These are phyloP conservation scores for Euzophera pinguis DNA, from an alignment of 2,888 invertebrate genomes.

Conservation along the genomic window DNA sequence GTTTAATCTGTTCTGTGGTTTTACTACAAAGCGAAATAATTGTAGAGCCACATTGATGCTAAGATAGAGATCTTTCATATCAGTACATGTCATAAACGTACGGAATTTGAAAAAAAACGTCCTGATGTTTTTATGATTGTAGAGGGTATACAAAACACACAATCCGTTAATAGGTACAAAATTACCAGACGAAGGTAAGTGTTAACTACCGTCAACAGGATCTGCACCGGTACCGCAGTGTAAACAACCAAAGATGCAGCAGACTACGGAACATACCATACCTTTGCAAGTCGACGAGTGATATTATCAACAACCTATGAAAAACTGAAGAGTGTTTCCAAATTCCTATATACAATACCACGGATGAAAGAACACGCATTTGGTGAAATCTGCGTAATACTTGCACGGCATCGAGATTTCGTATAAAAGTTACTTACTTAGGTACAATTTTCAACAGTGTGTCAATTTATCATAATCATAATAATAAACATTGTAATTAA, in stretches of 20 bases:
- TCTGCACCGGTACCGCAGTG: background rate
- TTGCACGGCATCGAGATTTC: background rate
- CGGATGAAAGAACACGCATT: too few species aligned
- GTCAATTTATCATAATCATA: background rate
- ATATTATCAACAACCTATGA: conserved; percentile 18
- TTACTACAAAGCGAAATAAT: too few species aligned
- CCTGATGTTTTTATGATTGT: too few species aligned
- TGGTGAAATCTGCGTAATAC: background rate
- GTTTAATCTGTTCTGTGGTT: too few species aligned
- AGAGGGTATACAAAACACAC: too few species aligned
- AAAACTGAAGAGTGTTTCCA: background rate
- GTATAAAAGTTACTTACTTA: background rate
- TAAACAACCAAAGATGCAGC: conserved; percentile 1
- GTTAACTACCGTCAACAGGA: conserved; percentile 5
- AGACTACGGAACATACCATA: background rate
- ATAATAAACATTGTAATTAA: conserved; percentile 10
- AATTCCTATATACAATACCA: background rate
- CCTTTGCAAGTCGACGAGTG: conserved; percentile 24
- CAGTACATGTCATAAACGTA: too few species aligned
- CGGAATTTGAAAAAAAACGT: too few species aligned
- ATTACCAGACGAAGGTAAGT: background rate
- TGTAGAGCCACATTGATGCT: too few species aligned
- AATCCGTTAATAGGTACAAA: too few species aligned
- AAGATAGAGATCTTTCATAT: too few species aligned
- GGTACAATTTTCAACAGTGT: background rate